These are phyloP conservation scores for Malurus leucopterus DNA, from an alignment of 2,797 vertebrate genomes.

Conservation along the genomic window DNA sequence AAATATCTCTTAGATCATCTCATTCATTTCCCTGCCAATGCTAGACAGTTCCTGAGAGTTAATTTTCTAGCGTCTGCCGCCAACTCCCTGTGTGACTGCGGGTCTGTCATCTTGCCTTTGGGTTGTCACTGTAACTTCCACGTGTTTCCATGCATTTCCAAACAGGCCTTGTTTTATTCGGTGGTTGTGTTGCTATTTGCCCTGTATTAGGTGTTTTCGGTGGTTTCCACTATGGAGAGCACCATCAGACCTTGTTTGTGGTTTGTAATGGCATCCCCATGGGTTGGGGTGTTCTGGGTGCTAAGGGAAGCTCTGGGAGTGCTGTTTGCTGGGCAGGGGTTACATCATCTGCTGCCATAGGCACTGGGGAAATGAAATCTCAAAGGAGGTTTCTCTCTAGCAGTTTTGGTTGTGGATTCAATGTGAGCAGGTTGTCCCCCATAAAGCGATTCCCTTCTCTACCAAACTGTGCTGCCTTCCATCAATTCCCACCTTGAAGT, in stretches of 20 bases:
- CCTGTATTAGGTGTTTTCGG: background rate
- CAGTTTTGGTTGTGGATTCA: background rate
- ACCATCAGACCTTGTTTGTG: background rate
- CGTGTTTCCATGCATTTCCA: background rate
- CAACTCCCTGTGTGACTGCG: conserved; percentile 14
- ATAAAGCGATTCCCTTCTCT: conserved; percentile 33
- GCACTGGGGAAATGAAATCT: fast-evolving
- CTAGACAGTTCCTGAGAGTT: conserved; percentile 47
- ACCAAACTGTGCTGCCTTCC: background rate
- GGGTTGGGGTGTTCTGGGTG: background rate
- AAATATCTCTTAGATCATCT: conserved; percentile 65
- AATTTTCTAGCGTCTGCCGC: conserved; percentile 52
- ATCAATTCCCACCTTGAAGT: background rate
- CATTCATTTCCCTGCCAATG: conserved; percentile 64
- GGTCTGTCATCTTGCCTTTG: conserved; percentile 48
- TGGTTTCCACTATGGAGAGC: background rate
- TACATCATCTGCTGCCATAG: background rate
- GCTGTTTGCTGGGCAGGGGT: fast-evolving
- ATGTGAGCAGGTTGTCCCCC: background rate
- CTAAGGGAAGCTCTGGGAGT: background rate
- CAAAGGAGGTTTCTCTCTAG: background rate
- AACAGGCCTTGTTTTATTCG: background rate
- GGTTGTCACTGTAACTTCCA: conserved; percentile 28
- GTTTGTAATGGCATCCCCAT: background rate
- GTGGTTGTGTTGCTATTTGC: background rate